Evolutionary conservation across 2,888 invertebrate genomes (phyloP), one percentile per base, ranked within the genome.

Genomic region (Pyrgus malvae): DNA sequence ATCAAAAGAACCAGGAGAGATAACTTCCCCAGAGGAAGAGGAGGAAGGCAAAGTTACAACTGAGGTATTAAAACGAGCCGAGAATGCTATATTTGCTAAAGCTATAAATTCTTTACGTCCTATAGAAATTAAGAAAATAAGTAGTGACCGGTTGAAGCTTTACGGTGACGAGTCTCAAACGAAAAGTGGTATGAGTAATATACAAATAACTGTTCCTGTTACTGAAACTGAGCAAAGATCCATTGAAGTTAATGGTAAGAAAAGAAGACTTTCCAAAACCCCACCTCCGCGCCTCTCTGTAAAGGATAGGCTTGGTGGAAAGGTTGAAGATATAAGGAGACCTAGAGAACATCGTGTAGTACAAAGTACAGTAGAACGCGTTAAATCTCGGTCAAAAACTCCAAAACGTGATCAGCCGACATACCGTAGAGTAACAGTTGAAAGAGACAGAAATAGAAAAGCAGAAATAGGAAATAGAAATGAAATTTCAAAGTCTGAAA

Each of bases 21-120:
- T 90, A 17, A 78, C 84, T 11, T 83, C 84, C 27, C 89, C 86
- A 0, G 85, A 88, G 42, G 83, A 84, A 71, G 78, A 90, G 76
- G 92, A 91, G 63, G 92, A 92, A 65, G 84, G 91, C 51, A 95
- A 95, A 83, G 93, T 94, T 0, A 97, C 97, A 1, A 95, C 95
- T 14, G 97, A 97, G 80, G 96, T 98, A 3, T 88, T 98, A 45
- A 97, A 97, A 74, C 92, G 97, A 63, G 97, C 98, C 1, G 97
- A 98, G 85, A 97, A 97, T 76, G 97, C 96, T 0, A 95, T 98
- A 66, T 96, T 97, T 76, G 95, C 97, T 35, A 96, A 97, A 79
- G 96, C 96, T 0, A 95, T 96, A 37, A 96, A 94, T 70, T 95
- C 96, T 0, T 93, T 95, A 40, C 91, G 94, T 55, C 95, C 95